Evolutionary conservation across 2,113 vertebrate species (phyloP), one percentile per base, ranked within the genome.

Genomic region (Tylochromis polylepis): DNA sequence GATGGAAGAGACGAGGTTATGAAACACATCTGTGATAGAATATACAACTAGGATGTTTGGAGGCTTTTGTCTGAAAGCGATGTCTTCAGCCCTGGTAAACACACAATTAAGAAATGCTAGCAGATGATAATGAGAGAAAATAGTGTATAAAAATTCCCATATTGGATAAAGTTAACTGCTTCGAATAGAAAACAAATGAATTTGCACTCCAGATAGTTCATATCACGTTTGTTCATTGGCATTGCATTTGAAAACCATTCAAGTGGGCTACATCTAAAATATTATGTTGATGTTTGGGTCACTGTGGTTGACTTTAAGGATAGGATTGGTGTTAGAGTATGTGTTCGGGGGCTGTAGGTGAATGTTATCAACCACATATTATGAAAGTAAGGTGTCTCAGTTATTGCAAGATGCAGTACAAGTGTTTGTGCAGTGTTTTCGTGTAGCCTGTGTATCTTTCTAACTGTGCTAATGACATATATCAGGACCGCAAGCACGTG

Each of bases 11-110:
- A 14, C 11, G 3, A 79, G 20, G 51, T 89, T 59, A 46, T 38
- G 31, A 80, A 77, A 86, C 31, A 85, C 79, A 90, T 90, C 78
- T 89, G 87, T 22, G 78, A 65, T 83, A 80, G 58, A 91, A 79
- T 77, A 85, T 29, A 89, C 85, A 90, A 38, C 1, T 24, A 67
- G 11, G 59, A 72, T 22, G 38, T 81, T 88, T 62, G 55, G 70
- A 22, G 11, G 46, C 38, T 80, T 90, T 85, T 11, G 22, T 80
- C 77, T n/a, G 34, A 38, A 2, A 62, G 27, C 1, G 18, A 53
- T 46, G 18, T 36, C n/a, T 53, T 36, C 5, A 49, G n/a, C 38
- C 16, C 38, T 24, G 16, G 51, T 56, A 49, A 80, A 80, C 67
- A 79, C 85, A 84, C 83, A 57, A 11, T 75, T 51, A 85, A 70